Evolutionary conservation across 2,797 vertebrate species (phyloP).

Genomic region (Neoniphon sammara): DNA sequence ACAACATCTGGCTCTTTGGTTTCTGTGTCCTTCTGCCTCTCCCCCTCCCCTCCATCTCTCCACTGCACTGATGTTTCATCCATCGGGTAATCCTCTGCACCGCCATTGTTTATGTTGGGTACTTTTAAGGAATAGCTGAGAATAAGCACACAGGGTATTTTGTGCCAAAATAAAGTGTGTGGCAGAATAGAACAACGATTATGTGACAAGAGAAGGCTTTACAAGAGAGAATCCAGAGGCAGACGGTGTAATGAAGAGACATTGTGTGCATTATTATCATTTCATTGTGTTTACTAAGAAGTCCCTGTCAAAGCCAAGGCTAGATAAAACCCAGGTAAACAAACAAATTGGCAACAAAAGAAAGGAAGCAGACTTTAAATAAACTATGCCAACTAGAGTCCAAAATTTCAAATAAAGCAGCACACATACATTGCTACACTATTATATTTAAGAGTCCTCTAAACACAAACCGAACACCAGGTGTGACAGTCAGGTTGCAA

Average conservation of each 20-base stretch:
- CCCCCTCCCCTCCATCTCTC: constrained; percentile 45
- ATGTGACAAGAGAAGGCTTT: not conserved
- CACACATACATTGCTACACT: not conserved
- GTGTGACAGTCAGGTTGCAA: not conserved
- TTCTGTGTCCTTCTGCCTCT: constrained; percentile 60
- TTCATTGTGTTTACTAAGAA: not conserved
- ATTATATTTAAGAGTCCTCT: not conserved
- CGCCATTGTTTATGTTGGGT: constrained; percentile 48
- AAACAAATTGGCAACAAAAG: constrained; percentile 20
- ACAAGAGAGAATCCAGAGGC: not conserved
- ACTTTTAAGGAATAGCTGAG: constrained; percentile 65
- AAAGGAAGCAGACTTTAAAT: not conserved
- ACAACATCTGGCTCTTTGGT: constrained; percentile 55
- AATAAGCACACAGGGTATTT: constrained; percentile 41
- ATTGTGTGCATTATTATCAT: constrained; percentile 1
- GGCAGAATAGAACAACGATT: not conserved
- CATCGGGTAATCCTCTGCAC: constrained; percentile 52
- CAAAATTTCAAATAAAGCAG: not conserved
- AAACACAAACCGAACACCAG: not conserved
- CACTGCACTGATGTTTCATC: constrained; percentile 42
- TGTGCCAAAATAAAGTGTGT: constrained; percentile 25
- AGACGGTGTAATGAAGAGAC: not conserved
- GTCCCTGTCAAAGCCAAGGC: constrained; percentile 4
- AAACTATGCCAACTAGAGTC: not conserved
- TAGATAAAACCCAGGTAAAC: not conserved